These are phyloP conservation scores for Nesoenas mayeri DNA, from an alignment of 2,113 vertebrate genomes.

Conservation along the genomic window DNA sequence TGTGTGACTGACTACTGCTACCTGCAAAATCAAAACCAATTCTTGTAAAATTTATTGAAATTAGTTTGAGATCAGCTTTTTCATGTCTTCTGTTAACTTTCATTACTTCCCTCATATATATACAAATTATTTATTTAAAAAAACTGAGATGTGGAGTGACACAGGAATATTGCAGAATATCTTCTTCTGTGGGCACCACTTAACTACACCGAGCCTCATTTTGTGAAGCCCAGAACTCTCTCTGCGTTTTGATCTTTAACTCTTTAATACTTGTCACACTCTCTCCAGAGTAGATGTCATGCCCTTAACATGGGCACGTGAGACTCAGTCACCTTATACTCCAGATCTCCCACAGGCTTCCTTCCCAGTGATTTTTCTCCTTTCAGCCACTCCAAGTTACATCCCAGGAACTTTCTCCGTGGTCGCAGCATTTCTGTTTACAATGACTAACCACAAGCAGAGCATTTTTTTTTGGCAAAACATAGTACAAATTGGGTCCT, in stretches of 20 bases:
- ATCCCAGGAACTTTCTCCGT: neutral
- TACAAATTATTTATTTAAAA: neutral
- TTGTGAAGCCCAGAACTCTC: neutral
- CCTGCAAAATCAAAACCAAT: neutral
- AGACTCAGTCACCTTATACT: neutral
- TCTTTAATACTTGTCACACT: neutral
- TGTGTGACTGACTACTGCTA: neutral
- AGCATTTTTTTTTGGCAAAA: neutral
- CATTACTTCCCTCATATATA: too few species aligned
- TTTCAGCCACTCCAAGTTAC: neutral
- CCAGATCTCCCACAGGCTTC: neutral
- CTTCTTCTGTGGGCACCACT: neutral
- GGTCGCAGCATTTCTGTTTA: neutral
- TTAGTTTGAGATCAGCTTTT: neutral
- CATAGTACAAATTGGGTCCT: neutral
- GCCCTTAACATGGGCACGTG: neutral
- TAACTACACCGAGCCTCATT: neutral
- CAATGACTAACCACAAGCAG: neutral
- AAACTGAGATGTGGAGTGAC: rapidly evolving
- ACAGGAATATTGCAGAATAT: neutral
- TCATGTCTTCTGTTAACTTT: neutral
- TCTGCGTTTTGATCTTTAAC: neutral
- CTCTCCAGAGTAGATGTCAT: neutral
- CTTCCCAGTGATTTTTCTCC: neutral
- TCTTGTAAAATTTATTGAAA: neutral